A percentile compares a stretch with the other conserved stretches of the same genome.
These are phyloP conservation scores for Eupithecia inturbata DNA, from an alignment of 2,888 invertebrate species.

Conservation along the genomic window DNA sequence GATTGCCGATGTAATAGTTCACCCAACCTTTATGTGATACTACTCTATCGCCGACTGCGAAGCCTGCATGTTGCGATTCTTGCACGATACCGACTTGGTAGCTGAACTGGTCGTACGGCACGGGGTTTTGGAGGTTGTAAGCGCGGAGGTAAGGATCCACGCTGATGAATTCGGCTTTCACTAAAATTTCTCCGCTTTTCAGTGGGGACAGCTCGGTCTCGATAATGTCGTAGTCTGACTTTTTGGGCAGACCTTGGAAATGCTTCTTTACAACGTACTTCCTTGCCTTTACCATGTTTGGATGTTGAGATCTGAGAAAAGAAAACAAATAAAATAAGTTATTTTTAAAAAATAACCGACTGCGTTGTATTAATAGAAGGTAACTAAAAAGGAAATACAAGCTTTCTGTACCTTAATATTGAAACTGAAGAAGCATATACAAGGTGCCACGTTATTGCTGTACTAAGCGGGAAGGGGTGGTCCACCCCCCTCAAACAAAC, in stretches of 20 bases:
- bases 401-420: too few relatives aligned
- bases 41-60: conserved; percentile 84
- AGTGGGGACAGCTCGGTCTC: conserved; percentile 84
- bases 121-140: conserved; percentile 42
- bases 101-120: conserved; percentile 61
- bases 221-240: conserved; percentile 82
- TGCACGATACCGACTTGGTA: conserved; percentile 72
- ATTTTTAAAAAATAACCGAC: too few relatives aligned
- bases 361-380: too few relatives aligned
- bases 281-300: conserved; percentile 77
- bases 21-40: conserved; percentile 75
- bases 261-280: conserved; percentile 83
- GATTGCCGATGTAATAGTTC: conserved; percentile 44
- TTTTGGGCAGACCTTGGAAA: conserved; percentile 84
- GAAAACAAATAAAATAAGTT: neutral
- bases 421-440: too few relatives aligned
- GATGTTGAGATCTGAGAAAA: conserved; percentile 1
- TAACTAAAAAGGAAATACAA: too few relatives aligned
- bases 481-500: too few relatives aligned
- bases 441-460: too few relatives aligned
- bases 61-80: conserved; percentile 85
- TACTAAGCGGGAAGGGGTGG: too few relatives aligned
- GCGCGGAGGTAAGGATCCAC: conserved; percentile 59
- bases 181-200: conserved; percentile 75
- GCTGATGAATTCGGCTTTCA: conserved; percentile 58